A percentile compares a stretch with the other conserved stretches of the same genome.
Evolutionary conservation across 2,888 invertebrate genomes (phyloP).

Genomic region (Archaeoteleia sp.): DNA sequence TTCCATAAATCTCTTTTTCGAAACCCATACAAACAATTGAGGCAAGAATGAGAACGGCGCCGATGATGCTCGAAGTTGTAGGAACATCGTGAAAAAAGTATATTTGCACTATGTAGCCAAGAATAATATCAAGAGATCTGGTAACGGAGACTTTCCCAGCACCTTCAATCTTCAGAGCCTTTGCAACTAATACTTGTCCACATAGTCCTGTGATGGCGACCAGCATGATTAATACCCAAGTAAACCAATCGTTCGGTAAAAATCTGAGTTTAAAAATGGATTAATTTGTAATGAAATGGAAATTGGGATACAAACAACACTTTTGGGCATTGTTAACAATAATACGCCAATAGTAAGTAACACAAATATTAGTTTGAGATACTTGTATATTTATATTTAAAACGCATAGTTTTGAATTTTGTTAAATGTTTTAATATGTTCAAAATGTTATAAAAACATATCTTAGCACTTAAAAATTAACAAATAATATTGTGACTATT

Average conservation of each 20-base stretch:
- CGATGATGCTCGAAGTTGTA: constrained; percentile 70
- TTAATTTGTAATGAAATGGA: not conserved
- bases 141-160: constrained; percentile 76
- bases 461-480: no score
- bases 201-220: constrained; percentile 72
- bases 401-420: no score
- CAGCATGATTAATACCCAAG: constrained; percentile 67
- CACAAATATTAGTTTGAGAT: no score
- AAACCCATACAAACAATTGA: constrained; percentile 75
- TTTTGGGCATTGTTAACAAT: no score
- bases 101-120: constrained; percentile 74
- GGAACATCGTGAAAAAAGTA: constrained; percentile 74
- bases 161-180: constrained; percentile 74
- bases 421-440: no score
- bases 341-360: no score
- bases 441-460: no score
- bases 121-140: constrained; percentile 75
- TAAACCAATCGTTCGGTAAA: constrained; percentile 64
- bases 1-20: constrained; percentile 72
- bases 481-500: no score
- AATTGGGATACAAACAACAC: no score
- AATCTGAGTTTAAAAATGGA: constrained; percentile 20
- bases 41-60: constrained; percentile 72
- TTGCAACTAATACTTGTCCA: constrained; percentile 74
- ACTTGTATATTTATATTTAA: no score